Conservation (phyloP, 2,888 invertebrate species). For the Acrobasis suavella region DNA sequence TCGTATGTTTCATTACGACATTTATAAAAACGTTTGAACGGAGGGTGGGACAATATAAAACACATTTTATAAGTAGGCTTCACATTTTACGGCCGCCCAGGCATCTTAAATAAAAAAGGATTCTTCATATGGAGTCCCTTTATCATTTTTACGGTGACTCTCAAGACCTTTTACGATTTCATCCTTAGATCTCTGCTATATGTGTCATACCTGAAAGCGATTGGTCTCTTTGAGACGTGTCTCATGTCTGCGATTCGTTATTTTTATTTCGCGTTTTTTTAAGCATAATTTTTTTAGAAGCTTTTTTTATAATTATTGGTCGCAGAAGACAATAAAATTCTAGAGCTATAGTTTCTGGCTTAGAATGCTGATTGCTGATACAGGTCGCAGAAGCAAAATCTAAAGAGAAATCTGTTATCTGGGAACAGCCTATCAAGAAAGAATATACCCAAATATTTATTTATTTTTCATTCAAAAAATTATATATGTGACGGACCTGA, state of each 20-base stretch:
- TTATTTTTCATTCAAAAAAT: too few species aligned
- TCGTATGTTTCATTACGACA: background rate
- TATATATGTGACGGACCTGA: too few species aligned
- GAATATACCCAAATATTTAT: too few species aligned
- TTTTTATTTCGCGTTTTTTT: background rate
- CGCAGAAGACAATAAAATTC: too few species aligned
- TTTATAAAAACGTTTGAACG: slow-evolving; percentile 36
- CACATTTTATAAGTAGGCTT: slow-evolving; percentile 67
- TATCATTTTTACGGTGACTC: slow-evolving; percentile 74
- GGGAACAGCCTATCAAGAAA: too few species aligned
- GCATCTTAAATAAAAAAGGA: slow-evolving; percentile 68
- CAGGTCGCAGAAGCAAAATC: too few species aligned
- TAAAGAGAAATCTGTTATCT: too few species aligned
- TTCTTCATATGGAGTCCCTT: slow-evolving; percentile 70
- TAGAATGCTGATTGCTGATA: too few species aligned
- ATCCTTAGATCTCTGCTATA: slow-evolving; percentile 45
- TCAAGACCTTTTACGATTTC: slow-evolving; percentile 73
- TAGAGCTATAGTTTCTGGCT: too few species aligned
- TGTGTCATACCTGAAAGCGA: slow-evolving; percentile 9
- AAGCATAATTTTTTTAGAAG: too few species aligned
- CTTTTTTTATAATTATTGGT: too few species aligned
- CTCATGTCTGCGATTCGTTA: background rate
- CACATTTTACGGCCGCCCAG: slow-evolving; percentile 67
- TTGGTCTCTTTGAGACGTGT: slow-evolving; percentile 2
- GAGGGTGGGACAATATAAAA: slow-evolving; percentile 56